Evolutionary conservation across 2,113 vertebrate genomes (phyloP).

Genomic region (Tenrec ecaudatus): DNA sequence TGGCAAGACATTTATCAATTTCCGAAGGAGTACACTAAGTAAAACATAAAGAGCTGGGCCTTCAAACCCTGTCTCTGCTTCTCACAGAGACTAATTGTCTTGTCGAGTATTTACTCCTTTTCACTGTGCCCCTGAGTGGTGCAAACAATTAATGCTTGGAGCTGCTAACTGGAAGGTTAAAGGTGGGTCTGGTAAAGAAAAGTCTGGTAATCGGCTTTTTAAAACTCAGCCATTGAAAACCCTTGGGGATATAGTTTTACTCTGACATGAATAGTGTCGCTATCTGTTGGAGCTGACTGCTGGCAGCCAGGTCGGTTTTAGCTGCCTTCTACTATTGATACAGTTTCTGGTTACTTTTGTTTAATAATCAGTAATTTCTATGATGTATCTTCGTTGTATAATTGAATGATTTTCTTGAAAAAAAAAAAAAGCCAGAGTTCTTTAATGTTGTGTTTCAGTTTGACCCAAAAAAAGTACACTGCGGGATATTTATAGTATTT

Average conservation of each 20-base stretch:
- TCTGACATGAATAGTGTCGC: background rate
- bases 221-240: background rate
- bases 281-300: background rate
- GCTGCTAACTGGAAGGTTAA: background rate
- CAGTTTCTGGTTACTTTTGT: slow-evolving; percentile 9
- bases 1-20: background rate
- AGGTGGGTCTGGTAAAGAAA: background rate
- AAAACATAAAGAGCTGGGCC: background rate
- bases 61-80: background rate
- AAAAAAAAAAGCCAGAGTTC: slow-evolving; percentile 77
- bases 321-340: background rate
- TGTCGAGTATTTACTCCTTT: background rate
- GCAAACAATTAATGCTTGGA: background rate
- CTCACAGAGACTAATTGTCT: background rate
- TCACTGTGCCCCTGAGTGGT: background rate
- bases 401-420: slow-evolving; percentile 70
- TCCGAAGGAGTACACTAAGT: background rate
- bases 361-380: slow-evolving; percentile 4
- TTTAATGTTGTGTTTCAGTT: slow-evolving; percentile 87
- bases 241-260: background rate
- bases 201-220: background rate
- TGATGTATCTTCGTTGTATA: slow-evolving; percentile 46
- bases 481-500: slow-evolving; percentile 88
- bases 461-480: slow-evolving; percentile 84
- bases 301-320: background rate